Evolutionary conservation across 2,797 vertebrate genomes (phyloP), one percentile per base, ranked within the genome.

Genomic region (Fringilla coelebs): DNA sequence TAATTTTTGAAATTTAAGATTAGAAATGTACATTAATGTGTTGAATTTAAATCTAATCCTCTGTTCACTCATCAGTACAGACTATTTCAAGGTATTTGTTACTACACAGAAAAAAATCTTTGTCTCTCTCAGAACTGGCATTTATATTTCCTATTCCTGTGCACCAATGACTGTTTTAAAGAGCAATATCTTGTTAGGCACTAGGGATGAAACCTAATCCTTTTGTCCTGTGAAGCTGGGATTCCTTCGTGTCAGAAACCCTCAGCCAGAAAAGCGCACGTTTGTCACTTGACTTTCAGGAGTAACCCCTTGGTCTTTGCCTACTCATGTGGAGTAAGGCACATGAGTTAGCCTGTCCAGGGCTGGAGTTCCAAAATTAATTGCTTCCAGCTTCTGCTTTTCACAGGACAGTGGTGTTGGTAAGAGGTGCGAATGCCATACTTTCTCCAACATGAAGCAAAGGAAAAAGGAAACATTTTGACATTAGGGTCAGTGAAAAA

Each of bases 1-100:
- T 94, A 79, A 65, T 93, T 96, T 94, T 86, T 94, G 71, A 94
- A 96, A 95, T 94, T 88, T 94, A 84, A 77, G 80, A 79, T 95
- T 91, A 96, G 85, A 90, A 91, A 88, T 61, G 77, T 94, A 91
- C 63, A 71, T 81, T 67, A 91, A 91, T 79, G 71, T 57, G 61
- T 61, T 79, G 77, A 85, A 93, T 94, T 94, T 91, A 88, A 92
- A 88, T 46, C 20, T 88, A 94, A 76, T 94, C 38, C 82, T 84
- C 80, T 82, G 55, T 79, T 96, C 88, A 68, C 60, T 96, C 67
- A 55, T 60, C 40, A 77, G 67, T 54, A 28, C 57, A 91, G 88
- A 65, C 45, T 92, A 66, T 88, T 89, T 86, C 17, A 54, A 68
- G 67, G 13, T 93, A 79, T 84, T 91, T 88, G 82, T 89, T 81